Evolutionary conservation across 64 coral and sea anemone species (phyloP), one percentile per base, ranked within the genome.

Genomic region (Stylophora pistillata): DNA sequence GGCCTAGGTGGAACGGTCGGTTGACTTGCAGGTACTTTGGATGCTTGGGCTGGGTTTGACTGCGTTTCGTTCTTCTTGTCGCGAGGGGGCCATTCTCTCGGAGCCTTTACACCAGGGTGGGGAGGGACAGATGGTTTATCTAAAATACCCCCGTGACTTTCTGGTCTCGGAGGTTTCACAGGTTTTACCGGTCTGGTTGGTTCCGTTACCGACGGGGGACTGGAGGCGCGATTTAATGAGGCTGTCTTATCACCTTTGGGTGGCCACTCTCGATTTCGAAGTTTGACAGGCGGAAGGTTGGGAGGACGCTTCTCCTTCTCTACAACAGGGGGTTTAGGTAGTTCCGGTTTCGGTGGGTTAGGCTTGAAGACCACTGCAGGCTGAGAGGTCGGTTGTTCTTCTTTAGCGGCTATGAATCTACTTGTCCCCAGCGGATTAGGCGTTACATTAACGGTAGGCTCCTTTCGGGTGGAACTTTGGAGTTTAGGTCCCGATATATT

Each of bases 401-500:
- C 79, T 60, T 60, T 55, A 21, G 7, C 34, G 26, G 37, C 65
- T 70, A 34, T 26, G 34, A 65, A 23, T 14, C 4, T 93, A 13
- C 69, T 9, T 1, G 72, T 54, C 27, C 70, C 28, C 6, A 74
- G 77, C 4, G 86, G 78, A 27, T 89, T 89, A 15, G 85, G 70
- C 13, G 77, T 87, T 10, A 87, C 84, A 56, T 85, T 88, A 55
- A 91, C 76, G 58, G 69, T 37, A 7, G 89, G 71, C 26, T 80
- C 56, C 61, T 30, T 62, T 59, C 85, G 28, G n/a, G 77, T 85
- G 5, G 85, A 33, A 53, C 72, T 79, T 18, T 58, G 56, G 16
- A 89, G 75, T 58, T 47, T 68, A 15, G 93, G 89, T 71, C 78
- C 89, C 37, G 94, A 91, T 55, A 93, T 93, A 47, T 81, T 58